Percentiles rank a stretch among this genome's conserved stretches.
These are phyloP conservation scores for Gordius sp. DNA, from an alignment of 2,888 invertebrate species.

Conservation along the genomic window DNA sequence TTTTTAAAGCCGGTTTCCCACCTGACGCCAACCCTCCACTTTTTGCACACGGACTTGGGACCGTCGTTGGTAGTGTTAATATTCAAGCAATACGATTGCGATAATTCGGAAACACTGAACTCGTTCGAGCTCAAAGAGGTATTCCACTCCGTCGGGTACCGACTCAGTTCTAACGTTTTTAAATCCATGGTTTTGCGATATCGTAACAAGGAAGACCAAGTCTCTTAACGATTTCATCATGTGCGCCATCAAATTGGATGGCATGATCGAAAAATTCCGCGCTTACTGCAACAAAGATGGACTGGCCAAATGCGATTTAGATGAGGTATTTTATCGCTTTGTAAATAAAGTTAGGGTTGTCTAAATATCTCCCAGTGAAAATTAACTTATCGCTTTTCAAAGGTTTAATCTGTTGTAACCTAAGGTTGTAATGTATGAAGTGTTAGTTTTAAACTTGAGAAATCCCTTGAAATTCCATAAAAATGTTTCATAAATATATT, in stretches of 20 bases:
- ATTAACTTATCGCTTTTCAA: too few species aligned
- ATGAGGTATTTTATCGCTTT: conserved; percentile 38
- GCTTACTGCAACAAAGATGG: conserved; percentile 34
- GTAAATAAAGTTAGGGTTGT: too few species aligned
- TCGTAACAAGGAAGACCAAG: conserved; percentile 48
- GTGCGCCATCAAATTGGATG: conserved; percentile 68
- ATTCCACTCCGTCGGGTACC: conserved; percentile 55
- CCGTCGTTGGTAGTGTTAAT: too few species aligned
- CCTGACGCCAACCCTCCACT: too few species aligned
- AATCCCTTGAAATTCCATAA: too few species aligned
- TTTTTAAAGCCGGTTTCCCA: too few species aligned
- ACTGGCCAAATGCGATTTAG: conserved; percentile 53
- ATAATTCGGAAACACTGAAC: conserved; percentile 49
- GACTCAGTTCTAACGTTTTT: conserved; percentile 58
- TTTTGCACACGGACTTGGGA: too few species aligned
- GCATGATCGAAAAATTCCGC: conserved; percentile 54
- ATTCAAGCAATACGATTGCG: conserved; percentile 55
- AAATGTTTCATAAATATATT: too few species aligned
- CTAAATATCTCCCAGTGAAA: too few species aligned
- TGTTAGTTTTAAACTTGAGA: too few species aligned
- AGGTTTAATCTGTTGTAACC: too few species aligned
- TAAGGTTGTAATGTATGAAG: too few species aligned
- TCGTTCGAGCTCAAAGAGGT: conserved; percentile 58
- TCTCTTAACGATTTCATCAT: conserved; percentile 70
- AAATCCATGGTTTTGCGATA: conserved; percentile 69